Evolutionary conservation across 2,113 vertebrate species (phyloP).

Genomic region (Prinia subflava): DNA sequence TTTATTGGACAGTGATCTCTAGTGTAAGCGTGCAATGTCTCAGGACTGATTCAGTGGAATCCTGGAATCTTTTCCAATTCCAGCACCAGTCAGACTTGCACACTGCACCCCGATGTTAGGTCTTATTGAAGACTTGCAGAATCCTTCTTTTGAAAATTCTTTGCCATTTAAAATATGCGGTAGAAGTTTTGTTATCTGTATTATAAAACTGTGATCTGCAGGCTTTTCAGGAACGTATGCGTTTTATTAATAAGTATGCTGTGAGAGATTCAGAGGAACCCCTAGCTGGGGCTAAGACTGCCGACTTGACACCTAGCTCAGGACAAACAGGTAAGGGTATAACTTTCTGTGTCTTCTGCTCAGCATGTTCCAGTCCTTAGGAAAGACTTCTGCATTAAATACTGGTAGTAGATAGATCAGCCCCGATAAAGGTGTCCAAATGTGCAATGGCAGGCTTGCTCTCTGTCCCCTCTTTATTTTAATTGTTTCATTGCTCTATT

Average conservation of each 20-base stretch:
- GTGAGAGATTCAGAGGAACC: background rate
- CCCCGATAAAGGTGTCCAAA: background rate
- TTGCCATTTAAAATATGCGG: background rate
- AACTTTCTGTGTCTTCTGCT: background rate
- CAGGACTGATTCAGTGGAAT: background rate
- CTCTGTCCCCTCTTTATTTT: background rate
- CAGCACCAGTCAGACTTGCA: background rate
- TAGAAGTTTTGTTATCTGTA: background rate
- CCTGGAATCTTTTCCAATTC: background rate
- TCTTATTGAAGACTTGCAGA: background rate
- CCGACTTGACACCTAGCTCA: background rate
- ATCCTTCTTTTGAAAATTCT: background rate
- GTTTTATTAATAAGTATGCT: slow-evolving; percentile 68
- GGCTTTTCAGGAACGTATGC: slow-evolving; percentile 78
- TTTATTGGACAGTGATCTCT: background rate
- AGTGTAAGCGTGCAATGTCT: background rate
- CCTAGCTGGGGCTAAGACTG: background rate
- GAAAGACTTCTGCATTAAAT: background rate
- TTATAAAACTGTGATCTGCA: slow-evolving; percentile 38
- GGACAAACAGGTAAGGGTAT: slow-evolving; percentile 17
- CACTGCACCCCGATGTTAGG: background rate
- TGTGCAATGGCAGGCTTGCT: background rate
- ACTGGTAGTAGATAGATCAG: background rate
- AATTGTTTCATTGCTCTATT: background rate
- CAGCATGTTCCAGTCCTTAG: background rate